Evolutionary conservation across 35 echinoderm and acorn worm species (phyloP), one percentile per base, ranked within the genome.

Genomic region (Ophioderma brevispina): DNA sequence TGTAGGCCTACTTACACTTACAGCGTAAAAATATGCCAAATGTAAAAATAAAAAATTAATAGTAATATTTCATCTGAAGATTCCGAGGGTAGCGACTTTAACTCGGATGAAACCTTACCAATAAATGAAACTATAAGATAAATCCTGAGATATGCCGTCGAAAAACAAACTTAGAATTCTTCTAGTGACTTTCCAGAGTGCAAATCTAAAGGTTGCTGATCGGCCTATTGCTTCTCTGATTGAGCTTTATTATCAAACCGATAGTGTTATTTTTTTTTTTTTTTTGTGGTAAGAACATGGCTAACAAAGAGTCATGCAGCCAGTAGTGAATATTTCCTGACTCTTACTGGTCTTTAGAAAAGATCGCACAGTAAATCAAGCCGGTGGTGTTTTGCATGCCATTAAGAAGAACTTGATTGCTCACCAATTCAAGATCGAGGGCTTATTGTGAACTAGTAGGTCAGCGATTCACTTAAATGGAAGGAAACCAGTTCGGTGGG

Each of bases 321-420:
- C 50, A 81, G 36, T n/a, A 78, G 39, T 52, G 87, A 89, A 89
- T 89, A 32, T 89, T 89, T 81, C 87, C 87, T 80, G 35, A 37
- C 36, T 80, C 46, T 35, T 50, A 81, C 50, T 41, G 32, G 38
- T 88, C 1, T 88, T 88, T 25, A 70, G 59, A 70, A 70, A 70
- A 13, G 59, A 70, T 30, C 59, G 59, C 59, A 70, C 59, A 25
- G 59, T 13, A 25, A 70, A 70, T 13, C 6, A 25, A 2, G 59
- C 6, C n/a, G 59, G 59, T 25, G 59, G 59, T 70, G 36, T 49
- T 37, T 30, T 70, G 28, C 59, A 70, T 70, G 59, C 59, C 23
- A 70, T 70, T 25, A 70, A 70, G 23, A 70, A 25, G n/a, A 70
- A 8, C 23, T 70, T 2, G 59, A 15, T 30, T 70, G 10, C 15